Conservation (phyloP, 2,888 invertebrate genomes). For the Cheilosia urbana region DNA sequence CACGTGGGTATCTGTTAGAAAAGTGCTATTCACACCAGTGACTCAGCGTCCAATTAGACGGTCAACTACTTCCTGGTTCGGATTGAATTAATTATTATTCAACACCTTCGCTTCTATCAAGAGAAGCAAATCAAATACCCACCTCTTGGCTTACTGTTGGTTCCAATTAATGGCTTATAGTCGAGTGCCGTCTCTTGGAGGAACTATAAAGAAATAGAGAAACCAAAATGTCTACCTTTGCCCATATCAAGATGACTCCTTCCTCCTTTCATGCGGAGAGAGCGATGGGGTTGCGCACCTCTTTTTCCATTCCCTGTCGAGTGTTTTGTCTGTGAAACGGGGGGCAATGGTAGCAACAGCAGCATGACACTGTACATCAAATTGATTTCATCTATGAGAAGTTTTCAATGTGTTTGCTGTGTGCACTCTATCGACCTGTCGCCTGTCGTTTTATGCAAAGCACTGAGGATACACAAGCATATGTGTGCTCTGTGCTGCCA, state of each 20-base stretch:
- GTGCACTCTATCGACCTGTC: conserved; percentile 74
- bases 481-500: conserved; percentile 33
- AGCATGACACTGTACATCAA: conserved; percentile 76
- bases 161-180: conserved; percentile 66
- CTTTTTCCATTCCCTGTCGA: not conserved
- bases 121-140: conserved; percentile 43
- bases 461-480: conserved; percentile 37
- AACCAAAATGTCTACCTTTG: conserved; percentile 57
- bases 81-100: conserved; percentile 74
- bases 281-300: conserved; percentile 56
- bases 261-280: conserved; percentile 58
- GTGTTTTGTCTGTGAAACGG: conserved; percentile 18
- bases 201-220: conserved; percentile 28
- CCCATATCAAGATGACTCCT: conserved; percentile 71
- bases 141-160: conserved; percentile 56
- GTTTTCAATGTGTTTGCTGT: conserved; percentile 69
- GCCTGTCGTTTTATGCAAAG: conserved; percentile 72
- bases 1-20: too few species aligned
- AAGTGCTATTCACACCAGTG: not conserved
- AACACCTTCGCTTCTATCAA: conserved; percentile 71
- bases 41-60: conserved; percentile 55
- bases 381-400: conserved; percentile 75
- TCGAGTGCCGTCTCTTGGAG: conserved; percentile 18
- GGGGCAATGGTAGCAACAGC: conserved; percentile 35
- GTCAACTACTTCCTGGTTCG: conserved; percentile 67